These are phyloP conservation scores for Hyposmocoma kahamanoa DNA, from an alignment of 1,140 invertebrate genomes.

Conservation along the genomic window DNA sequence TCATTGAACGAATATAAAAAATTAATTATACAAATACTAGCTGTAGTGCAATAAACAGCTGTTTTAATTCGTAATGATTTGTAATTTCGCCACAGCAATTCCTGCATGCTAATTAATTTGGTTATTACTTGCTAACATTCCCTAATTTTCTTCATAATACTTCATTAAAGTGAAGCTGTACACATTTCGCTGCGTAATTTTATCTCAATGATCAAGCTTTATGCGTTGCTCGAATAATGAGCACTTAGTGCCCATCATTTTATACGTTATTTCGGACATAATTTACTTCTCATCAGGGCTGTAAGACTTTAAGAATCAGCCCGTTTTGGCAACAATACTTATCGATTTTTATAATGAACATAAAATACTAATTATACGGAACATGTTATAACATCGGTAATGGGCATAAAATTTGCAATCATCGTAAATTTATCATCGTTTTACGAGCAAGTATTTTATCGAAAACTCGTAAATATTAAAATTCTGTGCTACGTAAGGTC, in stretches of 20 bases:
- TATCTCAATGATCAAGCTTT: conserved; percentile 2
- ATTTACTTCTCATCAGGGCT: conserved; percentile 11
- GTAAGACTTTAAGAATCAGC: neutral
- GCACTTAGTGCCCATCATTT: neutral
- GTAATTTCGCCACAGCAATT: too few species aligned
- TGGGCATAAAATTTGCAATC: conserved; percentile 19
- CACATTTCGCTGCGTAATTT: neutral
- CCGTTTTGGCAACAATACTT: conserved; percentile 17
- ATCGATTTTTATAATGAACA: conserved; percentile 16
- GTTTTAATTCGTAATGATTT: too few species aligned
- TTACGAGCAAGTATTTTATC: too few species aligned
- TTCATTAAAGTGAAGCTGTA: neutral
- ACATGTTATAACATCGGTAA: conserved; percentile 11
- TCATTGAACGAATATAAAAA: too few species aligned
- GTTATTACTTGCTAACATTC: too few species aligned
- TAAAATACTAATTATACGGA: conserved; percentile 31
- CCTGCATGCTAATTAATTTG: too few species aligned
- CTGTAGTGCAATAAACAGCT: too few species aligned
- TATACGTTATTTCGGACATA: conserved; percentile 8
- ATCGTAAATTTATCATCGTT: conserved; percentile 14
- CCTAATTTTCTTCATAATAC: too few species aligned
- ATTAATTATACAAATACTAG: too few species aligned
- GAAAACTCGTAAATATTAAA: too few species aligned
- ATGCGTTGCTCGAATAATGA: conserved; percentile 7
- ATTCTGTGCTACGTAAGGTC: too few species aligned